Evolutionary conservation across 1,140 invertebrate species (phyloP).

Genomic region (Proctacanthus coquilletti): DNA sequence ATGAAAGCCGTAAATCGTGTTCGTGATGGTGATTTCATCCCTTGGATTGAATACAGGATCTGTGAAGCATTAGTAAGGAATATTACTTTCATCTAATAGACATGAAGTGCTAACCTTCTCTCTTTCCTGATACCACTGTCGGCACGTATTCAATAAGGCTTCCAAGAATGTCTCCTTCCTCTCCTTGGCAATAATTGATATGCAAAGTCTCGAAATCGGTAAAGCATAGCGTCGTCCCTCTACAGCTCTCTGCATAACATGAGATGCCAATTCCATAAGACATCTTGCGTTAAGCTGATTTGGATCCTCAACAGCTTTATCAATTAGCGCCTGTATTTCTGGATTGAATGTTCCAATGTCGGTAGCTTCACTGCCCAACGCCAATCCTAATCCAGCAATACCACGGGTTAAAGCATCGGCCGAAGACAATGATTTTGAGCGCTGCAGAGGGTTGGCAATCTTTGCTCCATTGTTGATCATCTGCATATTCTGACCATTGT

Average conservation of each 20-base stretch:
- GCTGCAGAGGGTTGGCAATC: slow-evolving; percentile 32
- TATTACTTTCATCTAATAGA: not conserved
- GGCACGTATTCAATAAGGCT: slow-evolving; percentile 71
- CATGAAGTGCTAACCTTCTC: slow-evolving; percentile 36
- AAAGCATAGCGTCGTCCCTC: slow-evolving; percentile 62
- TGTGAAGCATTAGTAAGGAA: slow-evolving; percentile 6
- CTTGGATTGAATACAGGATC: slow-evolving; percentile 25
- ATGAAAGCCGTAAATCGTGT: slow-evolving; percentile 67
- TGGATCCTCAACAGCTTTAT: slow-evolving; percentile 61
- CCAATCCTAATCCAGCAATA: slow-evolving; percentile 39
- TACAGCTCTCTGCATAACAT: slow-evolving; percentile 60
- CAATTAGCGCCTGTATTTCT: slow-evolving; percentile 52
- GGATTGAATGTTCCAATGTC: slow-evolving; percentile 57
- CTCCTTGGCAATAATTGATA: slow-evolving; percentile 74
- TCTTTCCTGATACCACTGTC: slow-evolving; percentile 77
- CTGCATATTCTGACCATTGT: slow-evolving; percentile 7
- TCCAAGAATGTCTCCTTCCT: slow-evolving; percentile 75
- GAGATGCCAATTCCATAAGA: slow-evolving; percentile 69
- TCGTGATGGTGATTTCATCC: slow-evolving; percentile 30
- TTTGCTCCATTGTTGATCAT: slow-evolving; percentile 30
- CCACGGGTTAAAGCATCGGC: slow-evolving; percentile 47
- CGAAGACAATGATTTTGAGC: slow-evolving; percentile 65
- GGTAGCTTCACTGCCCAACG: slow-evolving; percentile 42
- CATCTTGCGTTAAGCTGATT: slow-evolving; percentile 58
- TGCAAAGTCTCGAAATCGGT: slow-evolving; percentile 63